A percentile compares a stretch with the other conserved stretches of the same genome.
Conservation (phyloP, 2,113 vertebrate species). For the Dunckerocampus dactyliophorus region DNA sequence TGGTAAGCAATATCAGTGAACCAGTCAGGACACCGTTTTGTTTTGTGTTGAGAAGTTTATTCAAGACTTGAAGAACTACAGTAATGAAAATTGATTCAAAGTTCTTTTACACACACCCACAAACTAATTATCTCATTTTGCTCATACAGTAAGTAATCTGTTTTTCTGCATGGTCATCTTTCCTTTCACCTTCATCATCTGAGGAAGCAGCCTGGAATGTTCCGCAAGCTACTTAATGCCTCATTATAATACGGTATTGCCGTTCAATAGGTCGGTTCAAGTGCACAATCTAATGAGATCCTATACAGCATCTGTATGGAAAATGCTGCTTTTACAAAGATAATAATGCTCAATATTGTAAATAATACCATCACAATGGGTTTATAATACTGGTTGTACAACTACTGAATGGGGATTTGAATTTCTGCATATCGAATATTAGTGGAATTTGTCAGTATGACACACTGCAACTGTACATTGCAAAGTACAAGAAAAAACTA, state of each 20-base stretch:
- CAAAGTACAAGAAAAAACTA: too few relatives aligned
- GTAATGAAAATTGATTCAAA: constrained; percentile 3
- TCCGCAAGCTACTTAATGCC: neutral
- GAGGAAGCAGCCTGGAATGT: neutral
- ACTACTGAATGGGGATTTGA: too few relatives aligned
- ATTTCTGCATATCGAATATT: too few relatives aligned
- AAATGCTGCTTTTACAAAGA: too few relatives aligned
- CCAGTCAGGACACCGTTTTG: too few relatives aligned
- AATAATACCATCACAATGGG: neutral
- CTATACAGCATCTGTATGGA: neutral
- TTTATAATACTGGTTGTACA: too few relatives aligned
- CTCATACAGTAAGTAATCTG: neutral
- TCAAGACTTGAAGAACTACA: neutral
- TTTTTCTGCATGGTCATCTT: neutral
- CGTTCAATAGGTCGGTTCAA: neutral
- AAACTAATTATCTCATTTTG: neutral
- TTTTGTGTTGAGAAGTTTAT: too few relatives aligned
- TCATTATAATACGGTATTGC: constrained; percentile 3
- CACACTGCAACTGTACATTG: too few relatives aligned
- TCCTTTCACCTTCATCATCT: neutral
- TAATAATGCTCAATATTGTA: too few relatives aligned
- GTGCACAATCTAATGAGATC: neutral
- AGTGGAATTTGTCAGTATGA: too few relatives aligned
- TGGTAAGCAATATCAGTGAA: too few relatives aligned
- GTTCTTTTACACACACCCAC: neutral